Percentiles rank a stretch among this genome's conserved stretches.
Evolutionary conservation across 1,140 invertebrate genomes (phyloP).

Genomic region (Cyclina sinensis): DNA sequence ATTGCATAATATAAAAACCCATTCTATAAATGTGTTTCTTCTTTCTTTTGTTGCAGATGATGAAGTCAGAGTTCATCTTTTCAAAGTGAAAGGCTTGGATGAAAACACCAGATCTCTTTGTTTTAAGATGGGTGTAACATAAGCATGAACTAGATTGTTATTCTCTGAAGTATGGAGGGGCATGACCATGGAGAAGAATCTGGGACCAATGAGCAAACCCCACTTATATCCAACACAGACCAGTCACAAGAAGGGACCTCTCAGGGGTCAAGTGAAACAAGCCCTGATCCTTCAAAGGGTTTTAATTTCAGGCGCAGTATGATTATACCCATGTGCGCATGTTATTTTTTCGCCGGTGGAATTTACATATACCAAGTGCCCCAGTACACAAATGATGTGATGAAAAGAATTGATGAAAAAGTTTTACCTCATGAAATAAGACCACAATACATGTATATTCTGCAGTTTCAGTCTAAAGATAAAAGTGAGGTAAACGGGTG

Average conservation of each 20-base stretch:
- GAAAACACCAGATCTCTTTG: too few species aligned
- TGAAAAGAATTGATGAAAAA: background rate
- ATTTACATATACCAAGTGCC: conserved; percentile 22
- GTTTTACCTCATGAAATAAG: background rate
- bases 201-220: background rate
- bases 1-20: too few species aligned
- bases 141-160: too few species aligned
- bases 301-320: conserved; percentile 18
- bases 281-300: background rate
- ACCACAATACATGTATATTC: background rate
- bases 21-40: too few species aligned
- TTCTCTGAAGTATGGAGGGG: conserved; percentile 4
- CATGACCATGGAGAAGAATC: background rate
- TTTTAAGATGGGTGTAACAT: too few species aligned
- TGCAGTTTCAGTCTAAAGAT: background rate
- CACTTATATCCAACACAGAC: background rate
- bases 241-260: background rate
- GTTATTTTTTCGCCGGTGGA: conserved; percentile 26
- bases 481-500: background rate
- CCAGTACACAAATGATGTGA: conserved; percentile 30
- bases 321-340: conserved; percentile 25
- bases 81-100: too few species aligned
- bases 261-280: background rate
- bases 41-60: too few species aligned
- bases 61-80: too few species aligned